A percentile compares a stretch with the other conserved stretches of the same genome.
These are phyloP conservation scores for Chymomyza procnemis DNA, from an alignment of 2,888 invertebrate genomes.

Conservation along the genomic window DNA sequence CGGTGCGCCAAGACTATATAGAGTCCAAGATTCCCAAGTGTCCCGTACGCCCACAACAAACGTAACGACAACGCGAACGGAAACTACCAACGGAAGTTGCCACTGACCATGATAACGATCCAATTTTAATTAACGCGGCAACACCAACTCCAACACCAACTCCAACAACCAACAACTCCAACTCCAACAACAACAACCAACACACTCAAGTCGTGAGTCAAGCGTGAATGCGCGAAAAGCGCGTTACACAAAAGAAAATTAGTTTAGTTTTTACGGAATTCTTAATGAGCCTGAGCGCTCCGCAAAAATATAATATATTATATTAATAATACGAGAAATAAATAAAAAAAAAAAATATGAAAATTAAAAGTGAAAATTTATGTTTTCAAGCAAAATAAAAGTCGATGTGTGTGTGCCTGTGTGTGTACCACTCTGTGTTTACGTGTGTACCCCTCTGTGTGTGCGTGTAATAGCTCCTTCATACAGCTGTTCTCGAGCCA, in stretches of 20 bases:
- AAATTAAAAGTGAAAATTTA: constrained; percentile 63
- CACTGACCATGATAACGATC: constrained; percentile 33
- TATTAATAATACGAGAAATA: no score
- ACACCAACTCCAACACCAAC: not conserved
- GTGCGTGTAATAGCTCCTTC: constrained; percentile 55
- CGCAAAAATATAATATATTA: constrained; percentile 16
- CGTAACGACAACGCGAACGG: constrained; percentile 28
- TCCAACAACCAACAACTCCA: constrained; percentile 31
- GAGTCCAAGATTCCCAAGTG: constrained; percentile 56
- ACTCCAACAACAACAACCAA: constrained; percentile 5
- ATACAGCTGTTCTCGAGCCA: constrained; percentile 33
- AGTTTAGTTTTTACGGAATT: constrained; percentile 60
- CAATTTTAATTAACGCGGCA: constrained; percentile 63
- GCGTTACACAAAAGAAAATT: constrained; percentile 11
- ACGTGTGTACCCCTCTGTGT: no score
- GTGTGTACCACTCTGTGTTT: no score
- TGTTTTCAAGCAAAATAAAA: constrained; percentile 33
- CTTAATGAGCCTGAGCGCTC: constrained; percentile 42
- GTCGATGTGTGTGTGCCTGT: constrained; percentile 22
- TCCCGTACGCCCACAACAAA: constrained; percentile 52
- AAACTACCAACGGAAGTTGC: constrained; percentile 53
- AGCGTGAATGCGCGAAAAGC: constrained; percentile 6
- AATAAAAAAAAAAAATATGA: constrained; percentile 16
- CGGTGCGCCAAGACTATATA: constrained; percentile 44
- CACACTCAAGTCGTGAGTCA: constrained; percentile 26